These are phyloP conservation scores for Oscheius sp. DNA, from an alignment of 2,888 invertebrate genomes.

Conservation along the genomic window DNA sequence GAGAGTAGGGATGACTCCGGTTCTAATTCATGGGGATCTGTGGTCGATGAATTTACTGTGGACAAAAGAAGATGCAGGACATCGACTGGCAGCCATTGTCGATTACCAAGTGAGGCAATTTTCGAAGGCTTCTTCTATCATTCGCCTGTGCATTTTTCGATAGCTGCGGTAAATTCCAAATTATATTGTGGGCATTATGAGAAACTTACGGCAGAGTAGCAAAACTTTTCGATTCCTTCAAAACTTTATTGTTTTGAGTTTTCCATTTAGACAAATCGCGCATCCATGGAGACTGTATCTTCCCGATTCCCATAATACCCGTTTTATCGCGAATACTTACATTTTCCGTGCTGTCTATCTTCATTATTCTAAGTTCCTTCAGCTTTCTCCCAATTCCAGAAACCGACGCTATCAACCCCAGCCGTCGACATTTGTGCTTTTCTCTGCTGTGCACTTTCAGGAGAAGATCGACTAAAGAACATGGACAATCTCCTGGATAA, in stretches of 20 bases:
- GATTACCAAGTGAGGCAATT: constrained; percentile 14
- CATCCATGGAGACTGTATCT: too few relatives aligned
- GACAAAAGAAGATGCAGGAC: not conserved
- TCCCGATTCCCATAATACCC: too few relatives aligned
- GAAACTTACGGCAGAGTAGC: not conserved
- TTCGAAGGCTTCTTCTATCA: too few relatives aligned
- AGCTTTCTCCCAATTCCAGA: not conserved
- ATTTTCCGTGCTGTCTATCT: too few relatives aligned
- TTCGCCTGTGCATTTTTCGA: too few relatives aligned
- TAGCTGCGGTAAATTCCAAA: too few relatives aligned
- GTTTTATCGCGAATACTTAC: too few relatives aligned
- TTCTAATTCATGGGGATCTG: constrained; percentile 9
- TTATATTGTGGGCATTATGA: not conserved
- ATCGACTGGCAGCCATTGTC: not conserved
- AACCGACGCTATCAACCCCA: not conserved
- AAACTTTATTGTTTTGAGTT: too few relatives aligned
- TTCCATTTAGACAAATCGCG: too few relatives aligned
- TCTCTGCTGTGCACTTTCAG: constrained; percentile 7
- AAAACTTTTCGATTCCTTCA: too few relatives aligned
- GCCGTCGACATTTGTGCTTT: constrained; percentile 14
- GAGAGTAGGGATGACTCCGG: constrained; percentile 21
- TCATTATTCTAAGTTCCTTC: not conserved
- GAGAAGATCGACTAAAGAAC: constrained; percentile 14
- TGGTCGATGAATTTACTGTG: constrained; percentile 13
- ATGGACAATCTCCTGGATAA: not conserved